phyloP scores from a whole-genome alignment of 2,888 invertebrate species.

The Cybosia mesomella region DNA sequence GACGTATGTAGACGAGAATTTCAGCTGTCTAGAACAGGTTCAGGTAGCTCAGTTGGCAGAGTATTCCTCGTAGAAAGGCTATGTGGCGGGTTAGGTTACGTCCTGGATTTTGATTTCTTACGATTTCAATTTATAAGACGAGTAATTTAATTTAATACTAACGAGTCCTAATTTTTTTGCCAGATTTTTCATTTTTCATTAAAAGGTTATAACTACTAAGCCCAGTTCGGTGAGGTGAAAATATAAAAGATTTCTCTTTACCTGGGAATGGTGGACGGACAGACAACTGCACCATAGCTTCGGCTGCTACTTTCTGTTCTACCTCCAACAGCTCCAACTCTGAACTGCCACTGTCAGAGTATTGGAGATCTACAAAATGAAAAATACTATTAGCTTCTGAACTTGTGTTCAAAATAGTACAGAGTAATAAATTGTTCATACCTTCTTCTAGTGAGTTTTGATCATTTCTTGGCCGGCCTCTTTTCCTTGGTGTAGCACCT shows the following conservation, averaged over 20 bases:
- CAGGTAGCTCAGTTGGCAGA: no score
- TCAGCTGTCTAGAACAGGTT: no score
- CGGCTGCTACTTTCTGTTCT: slow-evolving; percentile 90
- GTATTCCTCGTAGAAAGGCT: no score
- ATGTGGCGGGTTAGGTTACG: no score
- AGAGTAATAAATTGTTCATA: slow-evolving; percentile 62
- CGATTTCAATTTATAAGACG: no score
- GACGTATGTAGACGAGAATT: no score
- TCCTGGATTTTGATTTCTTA: no score
- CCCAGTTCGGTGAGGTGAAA: no score
- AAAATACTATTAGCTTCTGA: neutral
- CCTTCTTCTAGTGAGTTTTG: slow-evolving; percentile 92
- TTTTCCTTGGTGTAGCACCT: slow-evolving; percentile 79
- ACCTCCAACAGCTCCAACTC: slow-evolving; percentile 83
- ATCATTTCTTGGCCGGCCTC: slow-evolving; percentile 84
- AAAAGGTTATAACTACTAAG: no score
- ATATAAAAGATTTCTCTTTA: slow-evolving; percentile 7
- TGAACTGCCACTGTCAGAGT: slow-evolving; percentile 84
- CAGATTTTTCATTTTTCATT: no score
- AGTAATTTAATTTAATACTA: no score
- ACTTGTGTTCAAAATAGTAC: neutral
- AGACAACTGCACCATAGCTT: slow-evolving; percentile 91
- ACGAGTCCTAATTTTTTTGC: no score
- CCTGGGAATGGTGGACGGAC: slow-evolving; percentile 60
- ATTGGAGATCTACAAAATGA: slow-evolving; percentile 75